Evolutionary conservation across 2,888 invertebrate species (phyloP), one percentile per base, ranked within the genome.

Genomic region (Tryphoninae sp.): DNA sequence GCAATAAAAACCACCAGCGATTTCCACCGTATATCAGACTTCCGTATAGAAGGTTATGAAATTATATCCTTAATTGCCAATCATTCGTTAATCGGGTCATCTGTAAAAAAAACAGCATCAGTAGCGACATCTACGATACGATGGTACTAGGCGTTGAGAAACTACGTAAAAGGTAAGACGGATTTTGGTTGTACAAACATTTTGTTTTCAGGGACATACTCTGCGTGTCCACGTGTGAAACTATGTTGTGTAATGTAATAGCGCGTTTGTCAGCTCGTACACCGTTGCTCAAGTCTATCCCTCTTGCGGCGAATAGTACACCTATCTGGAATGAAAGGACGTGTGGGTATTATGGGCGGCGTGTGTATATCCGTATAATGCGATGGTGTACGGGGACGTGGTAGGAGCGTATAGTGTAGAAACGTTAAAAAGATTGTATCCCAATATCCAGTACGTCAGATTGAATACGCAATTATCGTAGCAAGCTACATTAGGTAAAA

Each of bases 181-280:
- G 8, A 26, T 53, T 67, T 67, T 67, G 2, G 8, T 53, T 45
- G 11, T 45, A 45, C 33, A 6, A 33, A 33, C 13, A 45, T 45
- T 45, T 45, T 45, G 11, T 45, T 45, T 45, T 45, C 45, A 45
- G 13, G 45, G 45, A 13, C 45, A 13, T 45, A 16, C 51, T 51
- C 51, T 2, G 13, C 42, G 49, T 58, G 51, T 68, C 81, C 78
- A 81, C 81, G 81, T 78, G 81, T 74, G 71, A 78, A 81, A 75
- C 61, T 71, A 81, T 78, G 75, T 81, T 78, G 81, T 81, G 81
- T 78, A 81, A 81, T 53, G 71, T 49, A 81, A 81, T 65, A 71
- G 77, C 68, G 72, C 42, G 74, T 55, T 81, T 69, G 78, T 69
- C 62, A 62, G 69, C 40, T 65, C 33, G 33, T 55, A 22, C 58